Evolutionary conservation across 2,113 vertebrate species (phyloP).

Genomic region (Oreochromis tanganicae): DNA sequence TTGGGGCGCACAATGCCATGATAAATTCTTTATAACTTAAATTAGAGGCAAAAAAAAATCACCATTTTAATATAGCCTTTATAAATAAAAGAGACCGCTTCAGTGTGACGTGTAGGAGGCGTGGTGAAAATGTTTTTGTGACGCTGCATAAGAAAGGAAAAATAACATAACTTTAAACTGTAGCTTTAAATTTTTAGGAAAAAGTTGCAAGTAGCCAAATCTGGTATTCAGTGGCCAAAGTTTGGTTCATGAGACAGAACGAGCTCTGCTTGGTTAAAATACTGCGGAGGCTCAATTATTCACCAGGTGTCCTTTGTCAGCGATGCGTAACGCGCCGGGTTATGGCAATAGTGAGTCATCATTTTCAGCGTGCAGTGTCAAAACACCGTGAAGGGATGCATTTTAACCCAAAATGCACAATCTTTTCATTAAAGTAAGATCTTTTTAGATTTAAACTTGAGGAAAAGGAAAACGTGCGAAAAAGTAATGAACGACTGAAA

Average conservation of each 20-base stretch:
- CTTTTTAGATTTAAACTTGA: not conserved
- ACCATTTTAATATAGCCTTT: not conserved
- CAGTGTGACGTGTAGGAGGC: rapidly evolving
- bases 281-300: not conserved
- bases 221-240: not conserved
- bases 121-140: not conserved
- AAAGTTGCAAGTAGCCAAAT: not conserved
- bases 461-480: not conserved
- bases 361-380: not conserved
- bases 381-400: not conserved
- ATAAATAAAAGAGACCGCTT: not conserved
- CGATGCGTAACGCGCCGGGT: not conserved
- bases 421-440: not conserved
- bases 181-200: not conserved
- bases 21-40: not conserved
- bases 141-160: not conserved
- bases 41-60: not conserved
- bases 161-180: not conserved
- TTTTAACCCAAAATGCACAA: not conserved
- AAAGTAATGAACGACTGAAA: not conserved
- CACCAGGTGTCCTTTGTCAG: not conserved
- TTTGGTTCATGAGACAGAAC: not conserved
- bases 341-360: not conserved
- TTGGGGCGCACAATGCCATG: constrained; percentile 43
- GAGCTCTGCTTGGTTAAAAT: not conserved